Evolutionary conservation across 1,140 invertebrate species (phyloP), one percentile per base, ranked within the genome.

Genomic region (Pseudomyrmex concolor): DNA sequence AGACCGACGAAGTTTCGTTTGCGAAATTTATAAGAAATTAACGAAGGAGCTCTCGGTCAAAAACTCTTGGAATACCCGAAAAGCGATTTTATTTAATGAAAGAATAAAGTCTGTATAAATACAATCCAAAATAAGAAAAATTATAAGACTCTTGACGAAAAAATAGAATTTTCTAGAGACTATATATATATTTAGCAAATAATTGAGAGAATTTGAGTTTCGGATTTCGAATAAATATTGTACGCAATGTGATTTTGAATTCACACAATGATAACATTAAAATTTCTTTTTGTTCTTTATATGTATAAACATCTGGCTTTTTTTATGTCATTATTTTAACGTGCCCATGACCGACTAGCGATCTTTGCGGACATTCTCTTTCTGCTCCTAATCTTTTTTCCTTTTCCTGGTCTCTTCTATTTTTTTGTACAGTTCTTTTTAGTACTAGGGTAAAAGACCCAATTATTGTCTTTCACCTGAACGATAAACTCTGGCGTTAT

Each of bases 251-350:
- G 25, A 25, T 25, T 25, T 25, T 25, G 25, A 25, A 57, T 9
- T 57, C 12, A 0, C 7, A 13, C 22, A 63, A 1, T 19, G 7
- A 45, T 59, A 43, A 17, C 8, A 43, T 22, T 50, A 10, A 57
- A 43, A 19, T 48, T 19, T n/a, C 22, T 4, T 13, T 48, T 51
- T 22, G 55, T 71, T 78, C 57, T 48, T 19, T 55, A 57, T 71
- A 81, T 86, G 68, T 81, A 82, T 57, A 86, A 82, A 74, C 74
- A 83, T 63, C 13, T 8, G 5, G 50, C 59, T 43, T 60, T 43
- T n/a, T n/a, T n/a, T n/a, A n/a, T n/a, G n/a, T n/a, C n/a, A n/a
- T n/a, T n/a, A n/a, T n/a, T n/a, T n/a, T n/a, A n/a, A n/a, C n/a
- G n/a, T n/a, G n/a, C n/a, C n/a, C n/a, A n/a, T n/a, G n/a, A n/a